Percentiles rank a stretch among this genome's conserved stretches.
These are phyloP conservation scores for Sminthurinus aureus DNA, from an alignment of 2,888 invertebrate genomes.

Conservation along the genomic window DNA sequence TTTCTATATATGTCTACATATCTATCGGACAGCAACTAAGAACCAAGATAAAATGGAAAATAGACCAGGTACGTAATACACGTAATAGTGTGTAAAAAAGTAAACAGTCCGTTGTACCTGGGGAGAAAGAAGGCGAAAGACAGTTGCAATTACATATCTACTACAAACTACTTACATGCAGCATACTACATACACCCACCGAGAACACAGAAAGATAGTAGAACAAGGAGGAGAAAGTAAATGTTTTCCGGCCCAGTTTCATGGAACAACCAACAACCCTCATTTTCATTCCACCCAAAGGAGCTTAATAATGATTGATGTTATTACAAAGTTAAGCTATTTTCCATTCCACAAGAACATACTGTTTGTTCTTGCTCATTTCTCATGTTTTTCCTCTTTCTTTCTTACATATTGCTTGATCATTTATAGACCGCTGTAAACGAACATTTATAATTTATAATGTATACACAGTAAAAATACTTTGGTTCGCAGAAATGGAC, in stretches of 20 bases:
- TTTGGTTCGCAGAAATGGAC: too few relatives aligned
- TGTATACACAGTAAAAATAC: too few relatives aligned
- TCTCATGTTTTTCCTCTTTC: conserved; percentile 4
- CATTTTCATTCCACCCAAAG: conserved; percentile 9
- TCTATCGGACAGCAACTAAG: too few relatives aligned
- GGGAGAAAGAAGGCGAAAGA: neutral
- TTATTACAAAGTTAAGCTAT: conserved; percentile 10
- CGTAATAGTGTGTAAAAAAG: too few relatives aligned
- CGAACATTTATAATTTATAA: neutral
- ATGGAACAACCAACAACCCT: neutral
- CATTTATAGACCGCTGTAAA: neutral
- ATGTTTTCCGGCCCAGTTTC: neutral
- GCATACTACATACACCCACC: neutral
- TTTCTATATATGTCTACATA: neutral
- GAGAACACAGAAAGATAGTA: neutral
- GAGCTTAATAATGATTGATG: conserved; percentile 29
- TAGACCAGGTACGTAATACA: too few relatives aligned
- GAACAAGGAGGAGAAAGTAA: neutral
- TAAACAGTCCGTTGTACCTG: too few relatives aligned
- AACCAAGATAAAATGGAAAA: too few relatives aligned
- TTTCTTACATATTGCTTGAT: neutral
- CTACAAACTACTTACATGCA: too few relatives aligned
- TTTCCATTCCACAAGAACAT: too few relatives aligned
- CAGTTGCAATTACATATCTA: too few relatives aligned
- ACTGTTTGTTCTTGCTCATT: neutral